phyloP scores from a whole-genome alignment of 1,140 invertebrate species.

The Melipona quadrifasciata region DNA sequence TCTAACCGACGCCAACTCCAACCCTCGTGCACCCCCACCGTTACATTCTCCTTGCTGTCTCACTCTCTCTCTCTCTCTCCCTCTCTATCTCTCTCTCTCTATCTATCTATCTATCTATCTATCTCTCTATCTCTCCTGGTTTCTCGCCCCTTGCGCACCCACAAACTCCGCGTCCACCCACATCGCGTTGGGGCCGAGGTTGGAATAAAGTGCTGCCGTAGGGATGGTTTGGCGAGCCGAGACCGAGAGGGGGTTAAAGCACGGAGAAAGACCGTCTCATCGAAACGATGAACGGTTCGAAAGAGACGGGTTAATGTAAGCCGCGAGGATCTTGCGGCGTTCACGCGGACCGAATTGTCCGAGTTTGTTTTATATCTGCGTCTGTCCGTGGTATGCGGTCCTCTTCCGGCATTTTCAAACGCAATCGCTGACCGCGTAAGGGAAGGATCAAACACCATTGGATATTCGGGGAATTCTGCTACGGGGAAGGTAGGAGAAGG shows the following conservation, averaged over 20 bases:
- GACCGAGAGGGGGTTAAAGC: slow-evolving; percentile 25
- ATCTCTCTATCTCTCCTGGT: slow-evolving; percentile 16
- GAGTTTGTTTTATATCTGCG: slow-evolving; percentile 27
- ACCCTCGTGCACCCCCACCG: slow-evolving; percentile 51
- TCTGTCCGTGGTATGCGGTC: background rate
- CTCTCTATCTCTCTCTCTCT: background rate
- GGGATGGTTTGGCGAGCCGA: slow-evolving; percentile 53
- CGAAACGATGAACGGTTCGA: slow-evolving; percentile 3
- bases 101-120: background rate
- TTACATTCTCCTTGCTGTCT: slow-evolving; percentile 3
- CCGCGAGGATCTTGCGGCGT: slow-evolving; percentile 47
- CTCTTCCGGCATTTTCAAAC: background rate
- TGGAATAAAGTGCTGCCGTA: slow-evolving; percentile 69
- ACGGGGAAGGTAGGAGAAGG: background rate
- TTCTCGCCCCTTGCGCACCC: slow-evolving; percentile 28
- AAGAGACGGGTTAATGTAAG: slow-evolving; percentile 51
- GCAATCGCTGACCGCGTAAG: background rate
- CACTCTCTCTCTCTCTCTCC: background rate
- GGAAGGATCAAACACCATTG: background rate
- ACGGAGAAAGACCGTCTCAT: background rate
- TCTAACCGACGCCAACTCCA: slow-evolving; percentile 28
- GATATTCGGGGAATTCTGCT: background rate
- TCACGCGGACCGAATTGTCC: slow-evolving; percentile 36
- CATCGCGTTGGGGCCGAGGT: slow-evolving; percentile 62
- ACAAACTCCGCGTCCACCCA: slow-evolving; percentile 59